Percentiles rank a stretch among this genome's conserved stretches.
Evolutionary conservation across 2,797 vertebrate genomes (phyloP).

Genomic region (Rousettus madagascariensis): DNA sequence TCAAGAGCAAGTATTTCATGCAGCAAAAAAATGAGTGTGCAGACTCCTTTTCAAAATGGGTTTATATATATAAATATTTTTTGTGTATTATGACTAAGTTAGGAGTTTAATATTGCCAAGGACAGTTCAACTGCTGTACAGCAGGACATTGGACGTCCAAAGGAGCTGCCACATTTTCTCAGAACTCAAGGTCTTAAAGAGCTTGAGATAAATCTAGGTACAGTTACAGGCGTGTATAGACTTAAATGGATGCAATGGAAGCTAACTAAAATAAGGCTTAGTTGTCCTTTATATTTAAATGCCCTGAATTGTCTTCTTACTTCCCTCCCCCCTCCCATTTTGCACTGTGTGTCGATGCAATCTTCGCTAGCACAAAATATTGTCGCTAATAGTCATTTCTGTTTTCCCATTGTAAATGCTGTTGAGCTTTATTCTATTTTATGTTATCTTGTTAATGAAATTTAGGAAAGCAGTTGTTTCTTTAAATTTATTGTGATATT

Average conservation of each 20-base stretch:
- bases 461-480: slow-evolving; percentile 93
- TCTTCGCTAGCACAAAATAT: slow-evolving; percentile 98
- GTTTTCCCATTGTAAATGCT: slow-evolving; percentile 96
- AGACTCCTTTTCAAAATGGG: slow-evolving; percentile 88
- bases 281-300: slow-evolving; percentile 95
- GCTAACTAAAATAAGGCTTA: slow-evolving; percentile 91
- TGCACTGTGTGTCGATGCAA: slow-evolving; percentile 99
- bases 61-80: slow-evolving; percentile 90
- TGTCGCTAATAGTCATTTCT: slow-evolving; percentile 95
- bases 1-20: slow-evolving; percentile 84
- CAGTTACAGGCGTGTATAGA: slow-evolving; percentile 85
- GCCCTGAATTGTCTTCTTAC: slow-evolving; percentile 90
- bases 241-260: slow-evolving; percentile 86
- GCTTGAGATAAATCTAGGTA: slow-evolving; percentile 83
- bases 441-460: slow-evolving; percentile 93
- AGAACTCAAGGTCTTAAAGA: slow-evolving; percentile 84
- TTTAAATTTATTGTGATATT: slow-evolving; percentile 98
- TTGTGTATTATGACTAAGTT: slow-evolving; percentile 86
- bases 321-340: slow-evolving; percentile 87
- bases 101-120: slow-evolving; percentile 85
- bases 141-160: slow-evolving; percentile 81
- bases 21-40: slow-evolving; percentile 83
- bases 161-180: slow-evolving; percentile 82
- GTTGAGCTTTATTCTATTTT: slow-evolving; percentile 90
- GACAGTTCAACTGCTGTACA: slow-evolving; percentile 82